phyloP scores from a whole-genome alignment of 2,113 vertebrate species.

The Loxodonta africana region DNA sequence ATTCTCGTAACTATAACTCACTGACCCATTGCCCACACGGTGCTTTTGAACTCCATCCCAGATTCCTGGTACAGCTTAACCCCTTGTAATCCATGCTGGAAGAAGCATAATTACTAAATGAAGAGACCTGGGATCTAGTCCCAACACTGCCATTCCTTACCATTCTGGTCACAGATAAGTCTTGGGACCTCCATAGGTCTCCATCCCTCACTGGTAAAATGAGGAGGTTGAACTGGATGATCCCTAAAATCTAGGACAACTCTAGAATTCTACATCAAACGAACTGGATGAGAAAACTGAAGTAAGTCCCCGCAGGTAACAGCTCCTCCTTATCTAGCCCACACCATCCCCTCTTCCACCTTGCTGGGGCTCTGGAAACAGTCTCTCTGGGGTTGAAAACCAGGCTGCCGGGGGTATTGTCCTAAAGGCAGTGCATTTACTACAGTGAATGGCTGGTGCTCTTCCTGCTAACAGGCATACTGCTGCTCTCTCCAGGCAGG shows the following conservation, averaged over 20 bases:
- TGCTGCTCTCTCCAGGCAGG: not conserved
- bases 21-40: not conserved
- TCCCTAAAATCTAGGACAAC: not conserved
- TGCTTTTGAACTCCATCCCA: not conserved
- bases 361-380: not conserved
- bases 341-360: not conserved
- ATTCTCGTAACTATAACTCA: not conserved
- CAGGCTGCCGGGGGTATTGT: not conserved
- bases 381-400: not conserved
- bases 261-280: slow-evolving; percentile 29
- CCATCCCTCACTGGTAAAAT: slow-evolving; percentile 1
- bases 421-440: not conserved
- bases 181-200: not conserved
- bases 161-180: not conserved
- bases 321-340: not conserved
- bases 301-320: not conserved
- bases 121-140: not conserved
- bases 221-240: not conserved
- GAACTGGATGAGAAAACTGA: not conserved
- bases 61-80: not conserved
- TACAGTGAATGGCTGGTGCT: not conserved
- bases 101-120: not conserved
- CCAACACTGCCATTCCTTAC: not conserved
- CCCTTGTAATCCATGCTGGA: not conserved
- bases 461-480: not conserved